Conservation (phyloP, 2,113 vertebrate species). For the Thinocorus orbignyianus region DNA sequence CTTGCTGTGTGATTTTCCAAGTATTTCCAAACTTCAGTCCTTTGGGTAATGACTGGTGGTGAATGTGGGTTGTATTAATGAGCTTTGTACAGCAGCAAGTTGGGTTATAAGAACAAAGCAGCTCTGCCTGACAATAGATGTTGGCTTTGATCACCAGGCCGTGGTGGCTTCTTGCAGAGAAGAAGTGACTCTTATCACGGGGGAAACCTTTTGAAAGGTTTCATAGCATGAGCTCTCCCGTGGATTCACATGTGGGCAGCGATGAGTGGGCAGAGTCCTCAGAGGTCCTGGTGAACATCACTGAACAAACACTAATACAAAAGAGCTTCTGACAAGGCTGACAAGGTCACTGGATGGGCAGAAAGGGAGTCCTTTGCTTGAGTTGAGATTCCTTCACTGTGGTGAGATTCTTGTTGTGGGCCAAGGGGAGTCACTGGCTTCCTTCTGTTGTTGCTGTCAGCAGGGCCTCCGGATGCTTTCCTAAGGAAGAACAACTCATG, state of each 20-base stretch:
- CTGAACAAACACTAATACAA: neutral
- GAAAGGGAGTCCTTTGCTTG: neutral
- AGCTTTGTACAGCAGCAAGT: neutral
- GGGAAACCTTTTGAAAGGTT: neutral
- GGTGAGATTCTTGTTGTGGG: neutral
- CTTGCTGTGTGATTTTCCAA: neutral
- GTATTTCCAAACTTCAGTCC: neutral
- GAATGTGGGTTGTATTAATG: neutral
- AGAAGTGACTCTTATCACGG: neutral
- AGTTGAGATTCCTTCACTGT: neutral
- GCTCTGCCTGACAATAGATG: neutral
- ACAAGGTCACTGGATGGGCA: neutral
- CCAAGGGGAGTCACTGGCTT: neutral
- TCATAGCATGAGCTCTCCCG: neutral
- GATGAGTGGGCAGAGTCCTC: neutral
- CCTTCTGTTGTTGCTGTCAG: neutral
- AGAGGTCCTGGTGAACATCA: neutral
- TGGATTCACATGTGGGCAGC: neutral
- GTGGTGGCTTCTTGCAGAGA: neutral
- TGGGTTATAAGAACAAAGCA: neutral
- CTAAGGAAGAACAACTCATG: neutral
- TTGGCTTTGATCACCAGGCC: neutral
- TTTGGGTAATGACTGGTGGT: accelerated
- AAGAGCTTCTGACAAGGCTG: neutral
- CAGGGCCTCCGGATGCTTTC: neutral